phyloP scores from a whole-genome alignment of 2,797 vertebrate genomes.

The Rallus crepitans region DNA sequence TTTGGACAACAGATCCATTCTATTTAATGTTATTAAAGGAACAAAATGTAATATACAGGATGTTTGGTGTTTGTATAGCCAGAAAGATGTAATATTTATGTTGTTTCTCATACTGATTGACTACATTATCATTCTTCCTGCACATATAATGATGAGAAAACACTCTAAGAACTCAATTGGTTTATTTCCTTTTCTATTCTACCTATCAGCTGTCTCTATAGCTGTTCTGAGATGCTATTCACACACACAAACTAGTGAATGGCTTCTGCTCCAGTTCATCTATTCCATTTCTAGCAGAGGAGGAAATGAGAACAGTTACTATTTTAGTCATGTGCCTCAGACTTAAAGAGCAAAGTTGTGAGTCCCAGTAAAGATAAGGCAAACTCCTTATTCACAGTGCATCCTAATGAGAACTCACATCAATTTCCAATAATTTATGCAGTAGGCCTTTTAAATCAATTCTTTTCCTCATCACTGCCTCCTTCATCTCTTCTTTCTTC shows the following conservation, averaged over 20 bases:
- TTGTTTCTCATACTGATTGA: neutral
- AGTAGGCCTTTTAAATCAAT: constrained; percentile 21
- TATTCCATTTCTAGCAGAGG: neutral
- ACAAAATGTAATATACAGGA: neutral
- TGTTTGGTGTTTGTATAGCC: neutral
- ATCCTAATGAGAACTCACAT: neutral
- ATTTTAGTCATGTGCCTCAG: neutral
- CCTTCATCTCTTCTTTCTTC: neutral
- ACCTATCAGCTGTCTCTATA: neutral
- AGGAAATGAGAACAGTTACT: neutral
- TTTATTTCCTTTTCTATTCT: neutral
- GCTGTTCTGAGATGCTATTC: neutral
- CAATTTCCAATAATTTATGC: constrained; percentile 38
- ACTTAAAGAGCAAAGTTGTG: neutral
- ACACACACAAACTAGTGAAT: neutral
- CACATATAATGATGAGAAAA: neutral
- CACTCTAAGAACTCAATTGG: neutral
- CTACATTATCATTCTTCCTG: neutral
- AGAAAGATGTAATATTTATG: neutral
- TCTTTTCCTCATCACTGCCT: neutral
- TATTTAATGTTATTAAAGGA: neutral
- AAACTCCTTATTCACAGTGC: neutral
- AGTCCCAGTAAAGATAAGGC: neutral
- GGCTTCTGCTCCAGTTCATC: neutral
- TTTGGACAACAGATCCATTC: neutral